These are phyloP conservation scores for Hypotaenidia philippensis DNA, from an alignment of 2,797 vertebrate genomes.

Conservation along the genomic window DNA sequence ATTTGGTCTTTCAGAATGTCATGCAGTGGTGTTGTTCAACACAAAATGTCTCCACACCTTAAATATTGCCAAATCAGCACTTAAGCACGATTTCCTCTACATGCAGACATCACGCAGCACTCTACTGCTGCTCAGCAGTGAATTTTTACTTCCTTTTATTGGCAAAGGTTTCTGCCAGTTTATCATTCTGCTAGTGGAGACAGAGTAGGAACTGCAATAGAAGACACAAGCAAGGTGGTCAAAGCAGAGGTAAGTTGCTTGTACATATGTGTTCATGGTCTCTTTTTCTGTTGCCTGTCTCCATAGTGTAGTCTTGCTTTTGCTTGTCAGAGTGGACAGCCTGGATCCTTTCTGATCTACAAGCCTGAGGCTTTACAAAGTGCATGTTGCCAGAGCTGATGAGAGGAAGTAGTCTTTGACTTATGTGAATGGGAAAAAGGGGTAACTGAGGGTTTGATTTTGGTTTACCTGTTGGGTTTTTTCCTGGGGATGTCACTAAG, in stretches of 20 bases:
- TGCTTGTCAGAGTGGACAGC: not conserved
- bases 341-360: not conserved
- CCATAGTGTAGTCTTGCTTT: not conserved
- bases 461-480: accelerated
- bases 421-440: not conserved
- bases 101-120: not conserved
- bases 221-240: not conserved
- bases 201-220: not conserved
- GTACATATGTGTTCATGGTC: accelerated
- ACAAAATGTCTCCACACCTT: not conserved
- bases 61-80: not conserved
- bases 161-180: not conserved
- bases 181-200: not conserved
- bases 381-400: not conserved
- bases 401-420: not conserved
- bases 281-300: not conserved
- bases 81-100: not conserved
- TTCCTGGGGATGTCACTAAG: not conserved
- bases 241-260: not conserved
- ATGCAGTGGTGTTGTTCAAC: not conserved
- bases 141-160: not conserved
- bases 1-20: not conserved
- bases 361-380: not conserved
- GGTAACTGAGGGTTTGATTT: not conserved
- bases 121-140: not conserved